Conservation (phyloP, 2,888 invertebrate species). For the Clistopyga incitator region DNA sequence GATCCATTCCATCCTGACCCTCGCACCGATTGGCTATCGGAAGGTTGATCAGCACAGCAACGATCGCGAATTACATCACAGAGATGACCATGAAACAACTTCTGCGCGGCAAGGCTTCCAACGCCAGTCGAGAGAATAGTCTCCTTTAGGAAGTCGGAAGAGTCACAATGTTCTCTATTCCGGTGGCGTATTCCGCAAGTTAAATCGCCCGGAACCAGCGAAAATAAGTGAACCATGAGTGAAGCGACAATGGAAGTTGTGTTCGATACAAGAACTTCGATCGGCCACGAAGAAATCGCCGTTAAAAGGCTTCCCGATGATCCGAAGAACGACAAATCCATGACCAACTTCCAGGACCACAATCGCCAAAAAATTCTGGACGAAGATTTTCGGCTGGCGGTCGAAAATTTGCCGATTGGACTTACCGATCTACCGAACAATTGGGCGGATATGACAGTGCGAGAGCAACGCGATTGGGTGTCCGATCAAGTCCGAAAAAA, state of each 20-base stretch:
- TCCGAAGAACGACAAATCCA: background rate
- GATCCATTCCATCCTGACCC: background rate
- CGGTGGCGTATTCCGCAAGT: too few species aligned
- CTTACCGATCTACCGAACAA: slow-evolving; percentile 39
- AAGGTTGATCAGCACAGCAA: background rate
- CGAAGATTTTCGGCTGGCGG: background rate
- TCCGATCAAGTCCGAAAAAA: background rate
- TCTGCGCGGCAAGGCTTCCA: too few species aligned
- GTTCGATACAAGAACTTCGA: slow-evolving; percentile 18
- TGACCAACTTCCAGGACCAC: slow-evolving; percentile 3
- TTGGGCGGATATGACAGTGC: slow-evolving; percentile 50
- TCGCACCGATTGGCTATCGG: background rate
- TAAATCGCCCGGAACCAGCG: background rate
- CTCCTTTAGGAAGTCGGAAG: background rate
- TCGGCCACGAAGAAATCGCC: background rate
- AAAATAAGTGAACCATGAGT: background rate
- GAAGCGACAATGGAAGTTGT: background rate
- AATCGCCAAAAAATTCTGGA: background rate
- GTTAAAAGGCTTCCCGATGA: background rate
- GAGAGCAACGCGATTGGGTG: slow-evolving; percentile 58
- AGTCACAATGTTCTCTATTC: background rate
- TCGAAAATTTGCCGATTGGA: slow-evolving; percentile 6
- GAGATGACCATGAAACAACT: slow-evolving; percentile 43
- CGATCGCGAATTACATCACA: background rate
- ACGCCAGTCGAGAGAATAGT: background rate